Base-by-base conservation (phyloP, 1,140 invertebrate genomes). In the Hyphantria cunea region DNA sequence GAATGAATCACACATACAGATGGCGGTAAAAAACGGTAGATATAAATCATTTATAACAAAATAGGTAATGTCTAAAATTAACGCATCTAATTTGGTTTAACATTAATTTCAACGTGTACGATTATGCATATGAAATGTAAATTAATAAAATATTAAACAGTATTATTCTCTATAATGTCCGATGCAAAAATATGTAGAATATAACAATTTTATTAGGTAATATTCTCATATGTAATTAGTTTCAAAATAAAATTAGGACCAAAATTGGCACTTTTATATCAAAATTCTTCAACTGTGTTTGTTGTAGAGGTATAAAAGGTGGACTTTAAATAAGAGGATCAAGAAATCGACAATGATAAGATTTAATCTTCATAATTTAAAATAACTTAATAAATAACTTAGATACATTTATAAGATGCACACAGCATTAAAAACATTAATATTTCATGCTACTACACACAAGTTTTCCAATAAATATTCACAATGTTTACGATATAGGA, bases 201-300 rank as follows among this genome's bases (percentile, higher is more conserved):
- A 25, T 25, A 3, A 25, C 17, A 25, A 25, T 25, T 25, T 25
- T 25, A 25, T 25, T 25, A 25, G 17, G 17, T 3, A 5, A 25
- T 25, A 25, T 25, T 25, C 1, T 25, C 17, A 25, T 25, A 5
- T 25, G 17, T 25, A n/a, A n/a, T 25, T 25, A 5, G 2, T 25
- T 1, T 25, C 1, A 25, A 25, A 25, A 25, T 5, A 25, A 25
- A 25, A 25, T 25, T 25, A 25, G 41, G 41, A 44, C 41, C 41
- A 44, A 44, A 12, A 44, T 44, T 44, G 34, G 41, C 41, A 44
- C n/a, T 9, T 44, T 44, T n/a, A 13, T 44, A 44, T n/a, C 10
- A 13, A 44, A 44, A 12, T 44, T 44, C 6, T 44, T 13, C 41
- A 44, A 44, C 6, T n/a, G 2, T 39, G 33, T 10, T n/a, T 25